Base-by-base conservation (phyloP, 2,888 invertebrate genomes). In the Drosophila glabriapex region DNA sequence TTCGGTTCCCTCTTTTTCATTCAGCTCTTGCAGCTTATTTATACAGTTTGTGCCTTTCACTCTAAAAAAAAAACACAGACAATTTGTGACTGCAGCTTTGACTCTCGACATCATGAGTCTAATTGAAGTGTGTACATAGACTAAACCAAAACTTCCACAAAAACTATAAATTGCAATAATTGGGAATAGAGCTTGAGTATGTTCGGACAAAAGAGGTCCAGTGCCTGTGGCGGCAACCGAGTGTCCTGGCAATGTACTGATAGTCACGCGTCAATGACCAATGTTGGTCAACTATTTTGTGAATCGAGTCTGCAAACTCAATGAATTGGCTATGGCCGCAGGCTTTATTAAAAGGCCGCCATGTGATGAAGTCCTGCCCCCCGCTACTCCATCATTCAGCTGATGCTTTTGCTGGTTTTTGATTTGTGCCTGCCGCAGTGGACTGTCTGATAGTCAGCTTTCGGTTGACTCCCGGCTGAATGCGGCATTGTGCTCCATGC, bases 251-350 rank as follows among this genome's bases (percentile, higher is more conserved):
- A 58, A 49, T 61, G 64, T 54, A 35, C 73, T 58, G 88, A 85
- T 88, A 83, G 72, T 50, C 58, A 80, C 73, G 83, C 83, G 68
- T 83, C 82, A 88, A 78, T 85, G 79, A 58, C 68, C 78, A 84
- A 73, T 81, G 73, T 52, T 72, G 70, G 67, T 33, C 68, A 66
- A 78, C 63, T 22, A 41, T 61, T 60, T 77, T 66, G 43, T 31
- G 43, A 58, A 58, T 43, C 43, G 31, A 43, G 29, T 41, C 41
- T 55, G 52, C 43, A 53, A 54, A 59, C 35, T 66, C 79, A 67
- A 61, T 68, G 65, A 69, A 72, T 79, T 72, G 68, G 68, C 43
- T 35, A 43, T 35, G 60, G 29, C 43, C 41, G 55, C 46, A 55
- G 54, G 41, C 75, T 73, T 78, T 73, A 84, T 78, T 87, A 76